These are phyloP conservation scores for Tenthredo mesomela DNA, from an alignment of 2,888 invertebrate genomes.

Conservation along the genomic window DNA sequence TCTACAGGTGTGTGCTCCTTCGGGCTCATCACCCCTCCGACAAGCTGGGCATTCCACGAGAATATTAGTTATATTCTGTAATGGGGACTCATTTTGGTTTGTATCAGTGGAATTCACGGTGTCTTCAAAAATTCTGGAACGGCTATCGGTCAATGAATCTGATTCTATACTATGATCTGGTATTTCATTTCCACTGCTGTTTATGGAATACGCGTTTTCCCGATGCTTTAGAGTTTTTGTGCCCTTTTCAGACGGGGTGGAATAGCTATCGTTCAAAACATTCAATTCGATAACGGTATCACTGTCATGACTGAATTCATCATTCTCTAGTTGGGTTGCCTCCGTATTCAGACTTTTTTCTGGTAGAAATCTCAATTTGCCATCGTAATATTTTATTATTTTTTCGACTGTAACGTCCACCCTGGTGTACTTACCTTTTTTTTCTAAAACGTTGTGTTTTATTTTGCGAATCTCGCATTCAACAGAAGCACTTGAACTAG, in stretches of 20 bases:
- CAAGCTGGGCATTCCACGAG: slow-evolving; percentile 30
- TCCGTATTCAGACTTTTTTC: neutral
- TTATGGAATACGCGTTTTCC: neutral
- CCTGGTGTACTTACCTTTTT: neutral
- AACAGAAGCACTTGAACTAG: slow-evolving; percentile 15
- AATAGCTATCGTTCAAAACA: neutral
- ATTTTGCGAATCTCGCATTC: slow-evolving; percentile 44
- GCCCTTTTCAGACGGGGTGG: neutral
- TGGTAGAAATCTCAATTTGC: slow-evolving; percentile 16
- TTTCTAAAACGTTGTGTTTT: slow-evolving; percentile 23
- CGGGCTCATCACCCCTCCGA: slow-evolving; percentile 27
- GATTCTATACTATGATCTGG: neutral
- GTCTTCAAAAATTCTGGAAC: neutral
- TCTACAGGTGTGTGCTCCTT: slow-evolving; percentile 38
- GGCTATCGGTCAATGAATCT: neutral
- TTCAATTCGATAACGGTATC: neutral
- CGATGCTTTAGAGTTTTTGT: neutral
- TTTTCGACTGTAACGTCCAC: slow-evolving; percentile 39
- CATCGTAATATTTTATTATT: slow-evolving; percentile 35
- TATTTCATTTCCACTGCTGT: neutral
- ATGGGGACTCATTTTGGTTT: neutral
- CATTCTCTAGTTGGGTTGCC: neutral
- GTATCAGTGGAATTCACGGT: neutral
- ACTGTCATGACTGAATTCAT: neutral
- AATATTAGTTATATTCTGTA: neutral